Evolutionary conservation across 92 coral and sea anemone species (phyloP).

Genomic region (Siderastrea siderea): DNA sequence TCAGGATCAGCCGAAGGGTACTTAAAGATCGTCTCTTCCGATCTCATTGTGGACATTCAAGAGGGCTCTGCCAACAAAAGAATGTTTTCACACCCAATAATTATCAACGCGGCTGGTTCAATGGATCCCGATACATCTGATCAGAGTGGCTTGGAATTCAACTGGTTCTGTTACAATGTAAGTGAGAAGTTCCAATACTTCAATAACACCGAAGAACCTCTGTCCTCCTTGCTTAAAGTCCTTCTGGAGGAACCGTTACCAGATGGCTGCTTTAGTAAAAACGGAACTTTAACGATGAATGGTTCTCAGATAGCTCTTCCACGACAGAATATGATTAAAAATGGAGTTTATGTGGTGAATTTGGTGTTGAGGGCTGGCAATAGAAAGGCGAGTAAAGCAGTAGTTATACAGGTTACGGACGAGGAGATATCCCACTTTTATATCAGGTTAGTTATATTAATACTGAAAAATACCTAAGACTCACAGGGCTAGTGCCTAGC

Average conservation of each 20-base stretch:
- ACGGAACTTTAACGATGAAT: not conserved
- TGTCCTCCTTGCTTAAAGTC: slow-evolving; percentile 18
- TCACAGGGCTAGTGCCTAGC: too few relatives aligned
- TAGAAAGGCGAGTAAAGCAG: slow-evolving; percentile 43
- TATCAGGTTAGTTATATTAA: slow-evolving; percentile 41
- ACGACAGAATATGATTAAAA: not conserved
- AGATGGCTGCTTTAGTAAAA: slow-evolving; percentile 11
- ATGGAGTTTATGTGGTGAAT: slow-evolving; percentile 38
- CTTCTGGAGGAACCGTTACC: not conserved
- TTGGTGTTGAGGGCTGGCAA: slow-evolving; percentile 56
- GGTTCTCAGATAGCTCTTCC: slow-evolving; percentile 23
- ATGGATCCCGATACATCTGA: slow-evolving; percentile 54
- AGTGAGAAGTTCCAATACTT: not conserved
- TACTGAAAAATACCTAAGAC: too few relatives aligned
- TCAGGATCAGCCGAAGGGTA: slow-evolving; percentile 48
- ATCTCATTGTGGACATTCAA: slow-evolving; percentile 42
- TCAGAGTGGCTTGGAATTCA: slow-evolving; percentile 37
- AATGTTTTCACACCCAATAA: slow-evolving; percentile 15
- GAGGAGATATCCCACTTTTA: slow-evolving; percentile 40
- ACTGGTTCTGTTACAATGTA: slow-evolving; percentile 59
- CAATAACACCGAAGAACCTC: slow-evolving; percentile 15
- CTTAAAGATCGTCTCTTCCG: slow-evolving; percentile 51
- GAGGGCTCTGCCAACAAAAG: slow-evolving; percentile 71
- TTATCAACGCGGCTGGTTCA: slow-evolving; percentile 70
- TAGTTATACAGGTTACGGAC: slow-evolving; percentile 46